Base-by-base conservation (phyloP, 1,140 invertebrate genomes). In the Gonatopus flavifemur region DNA sequence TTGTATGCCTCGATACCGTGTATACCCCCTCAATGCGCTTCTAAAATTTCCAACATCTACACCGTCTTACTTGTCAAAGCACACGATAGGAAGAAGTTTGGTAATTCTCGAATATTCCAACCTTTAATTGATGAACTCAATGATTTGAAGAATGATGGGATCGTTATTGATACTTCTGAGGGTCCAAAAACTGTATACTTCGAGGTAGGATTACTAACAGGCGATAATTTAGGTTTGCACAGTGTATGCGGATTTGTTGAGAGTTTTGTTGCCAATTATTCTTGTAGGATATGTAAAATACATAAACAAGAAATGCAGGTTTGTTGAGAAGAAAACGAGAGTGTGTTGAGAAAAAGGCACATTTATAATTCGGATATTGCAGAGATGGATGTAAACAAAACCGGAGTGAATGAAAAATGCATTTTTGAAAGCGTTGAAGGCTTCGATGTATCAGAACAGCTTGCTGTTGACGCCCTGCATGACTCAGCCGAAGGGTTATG, bases 291-390 rank as follows among this genome's bases (percentile, higher is more conserved):
- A n/a, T n/a, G n/a, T n/a, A n/a, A n/a, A n/a, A n/a, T n/a, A n/a
- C n/a, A n/a, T n/a, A n/a, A n/a, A n/a, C n/a, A 35, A 49, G 52
- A 31, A 59, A 54, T 49, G 45, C 20, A 10, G 25, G 20, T 5
- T 43, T 55, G 1, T 40, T 44, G 4, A 4, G 44, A 45, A 43
- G 45, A 32, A 49, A 54, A 28, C 19, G 12, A 7, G 41, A 22
- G 21, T 18, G 31, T 43, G 19, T 12, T 15, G 7, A 24, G 16
- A 42, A 47, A n/a, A 43, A 46, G 18, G 15, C 45, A n/a, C 37
- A 38, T 0, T 47, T 19, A 18, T 43, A 46, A 42, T 35, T 18
- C 39, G 7, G 44, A 31, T 39, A 28, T 54, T 12, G 22, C 31
- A 1, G 9, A 37, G 16, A 20, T 16, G 25, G 32, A 31, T n/a